phyloP scores from a whole-genome alignment of 2,888 invertebrate genomes.

The Pasiphila rectangulata region DNA sequence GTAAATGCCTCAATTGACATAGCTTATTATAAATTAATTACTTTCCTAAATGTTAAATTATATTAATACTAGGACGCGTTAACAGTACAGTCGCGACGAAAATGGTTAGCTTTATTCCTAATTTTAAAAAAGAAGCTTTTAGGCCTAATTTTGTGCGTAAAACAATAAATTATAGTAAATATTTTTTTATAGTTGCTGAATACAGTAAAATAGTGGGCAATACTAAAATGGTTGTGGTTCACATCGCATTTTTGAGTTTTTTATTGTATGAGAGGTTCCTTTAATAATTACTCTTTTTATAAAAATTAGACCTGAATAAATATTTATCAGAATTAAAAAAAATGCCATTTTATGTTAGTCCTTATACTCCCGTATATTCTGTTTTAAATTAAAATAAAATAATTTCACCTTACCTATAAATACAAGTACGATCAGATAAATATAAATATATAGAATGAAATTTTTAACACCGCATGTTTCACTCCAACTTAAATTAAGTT shows the following conservation, averaged over 20 bases:
- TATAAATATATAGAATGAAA: constrained; percentile 6
- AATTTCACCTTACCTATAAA: constrained; percentile 12
- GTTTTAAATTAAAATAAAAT: constrained; percentile 4
- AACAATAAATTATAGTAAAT: constrained; percentile 1
- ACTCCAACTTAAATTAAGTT: neutral
- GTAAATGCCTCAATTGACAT: constrained; percentile 69
- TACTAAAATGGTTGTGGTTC: too few relatives aligned
- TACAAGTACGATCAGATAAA: constrained; percentile 18
- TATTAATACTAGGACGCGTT: constrained; percentile 47
- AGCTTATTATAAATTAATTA: constrained; percentile 62
- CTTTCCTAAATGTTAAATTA: constrained; percentile 50
- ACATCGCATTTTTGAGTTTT: too few relatives aligned
- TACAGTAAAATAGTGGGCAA: too few relatives aligned
- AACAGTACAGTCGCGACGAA: constrained; percentile 33
- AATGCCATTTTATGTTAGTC: neutral
- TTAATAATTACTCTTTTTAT: neutral
- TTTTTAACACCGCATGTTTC: constrained; percentile 12
- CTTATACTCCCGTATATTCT: constrained; percentile 3
- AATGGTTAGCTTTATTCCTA: constrained; percentile 25
- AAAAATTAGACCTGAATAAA: neutral
- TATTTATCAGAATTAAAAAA: neutral
- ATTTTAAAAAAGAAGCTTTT: constrained; percentile 26
- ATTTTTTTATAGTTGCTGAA: too few relatives aligned
- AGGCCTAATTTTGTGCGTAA: constrained; percentile 30
- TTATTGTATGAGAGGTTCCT: too few relatives aligned